A percentile compares a stretch with the other conserved stretches of the same genome.
These are phyloP conservation scores for Zaprionus davidi DNA, from an alignment of 1,140 invertebrate species.

Conservation along the genomic window DNA sequence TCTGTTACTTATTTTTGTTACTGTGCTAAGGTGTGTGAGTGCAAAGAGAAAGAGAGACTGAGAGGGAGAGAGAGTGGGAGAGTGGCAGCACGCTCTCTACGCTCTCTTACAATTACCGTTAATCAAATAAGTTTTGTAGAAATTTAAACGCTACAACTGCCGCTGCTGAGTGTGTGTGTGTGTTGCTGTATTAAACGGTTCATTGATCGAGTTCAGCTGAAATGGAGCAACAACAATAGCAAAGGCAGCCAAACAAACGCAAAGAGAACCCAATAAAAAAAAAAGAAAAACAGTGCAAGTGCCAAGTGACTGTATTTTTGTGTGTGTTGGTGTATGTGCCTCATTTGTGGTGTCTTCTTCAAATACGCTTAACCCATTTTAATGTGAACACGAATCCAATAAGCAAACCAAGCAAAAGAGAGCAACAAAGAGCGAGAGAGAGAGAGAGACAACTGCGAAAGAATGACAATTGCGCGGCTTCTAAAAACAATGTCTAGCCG, in stretches of 20 bases:
- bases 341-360: constrained; percentile 28
- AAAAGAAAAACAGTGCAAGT: constrained; percentile 64
- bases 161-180: constrained; percentile 22
- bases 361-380: constrained; percentile 74
- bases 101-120: constrained; percentile 74
- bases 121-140: constrained; percentile 81
- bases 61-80: constrained; percentile 26
- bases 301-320: constrained; percentile 35
- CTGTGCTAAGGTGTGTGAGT: constrained; percentile 40
- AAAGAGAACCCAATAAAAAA: constrained; percentile 27
- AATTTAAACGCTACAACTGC: constrained; percentile 66
- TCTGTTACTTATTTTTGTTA: constrained; percentile 37
- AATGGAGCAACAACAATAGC: constrained; percentile 56
- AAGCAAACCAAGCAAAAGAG: constrained; percentile 35
- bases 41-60: constrained; percentile 4
- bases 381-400: constrained; percentile 55
- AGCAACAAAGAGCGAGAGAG: not conserved
- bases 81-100: constrained; percentile 12
- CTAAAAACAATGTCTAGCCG: constrained; percentile 13
- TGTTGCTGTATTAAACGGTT: constrained; percentile 66
- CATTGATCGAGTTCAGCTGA: constrained; percentile 77
- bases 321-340: constrained; percentile 34
- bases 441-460: constrained; percentile 27
- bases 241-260: constrained; percentile 43
- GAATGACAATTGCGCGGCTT: constrained; percentile 39